A percentile compares a stretch with the other conserved stretches of the same genome.
These are phyloP conservation scores for Embiotoca jacksoni DNA, from an alignment of 2,113 vertebrate genomes.

Conservation along the genomic window DNA sequence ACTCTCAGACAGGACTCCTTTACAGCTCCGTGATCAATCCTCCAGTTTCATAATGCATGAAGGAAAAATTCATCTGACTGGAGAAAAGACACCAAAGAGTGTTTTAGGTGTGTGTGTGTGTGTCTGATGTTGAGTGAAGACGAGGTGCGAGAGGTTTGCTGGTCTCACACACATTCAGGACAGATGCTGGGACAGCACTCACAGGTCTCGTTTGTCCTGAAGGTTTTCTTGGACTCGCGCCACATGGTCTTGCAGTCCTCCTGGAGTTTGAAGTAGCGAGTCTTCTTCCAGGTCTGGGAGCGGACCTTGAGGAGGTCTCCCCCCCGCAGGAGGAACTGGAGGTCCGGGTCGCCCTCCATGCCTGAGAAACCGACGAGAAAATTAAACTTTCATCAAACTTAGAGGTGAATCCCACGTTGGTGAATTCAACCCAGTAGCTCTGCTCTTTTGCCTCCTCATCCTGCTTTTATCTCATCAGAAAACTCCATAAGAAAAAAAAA, in stretches of 20 bases:
- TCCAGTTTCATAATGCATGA: slow-evolving; percentile 9
- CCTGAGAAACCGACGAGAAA: slow-evolving; percentile 75
- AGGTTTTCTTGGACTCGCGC: slow-evolving; percentile 91
- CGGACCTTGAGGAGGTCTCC: slow-evolving; percentile 93
- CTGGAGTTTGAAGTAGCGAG: slow-evolving; percentile 91
- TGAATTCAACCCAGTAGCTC: neutral
- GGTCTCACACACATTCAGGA: slow-evolving; percentile 41
- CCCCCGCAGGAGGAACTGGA: slow-evolving; percentile 92
- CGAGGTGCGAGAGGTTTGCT: neutral
- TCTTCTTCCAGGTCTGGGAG: slow-evolving; percentile 91
- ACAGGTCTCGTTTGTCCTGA: slow-evolving; percentile 85
- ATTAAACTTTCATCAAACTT: neutral
- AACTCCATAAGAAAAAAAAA: neutral
- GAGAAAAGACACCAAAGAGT: neutral
- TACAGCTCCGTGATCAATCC: slow-evolving; percentile 7
- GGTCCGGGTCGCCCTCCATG: slow-evolving; percentile 89
- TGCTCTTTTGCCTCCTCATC: too few relatives aligned
- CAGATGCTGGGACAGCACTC: slow-evolving; percentile 62
- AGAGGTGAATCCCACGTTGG: neutral
- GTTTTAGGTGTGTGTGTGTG: neutral
- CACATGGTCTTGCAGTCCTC: slow-evolving; percentile 98
- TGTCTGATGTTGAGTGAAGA: too few relatives aligned
- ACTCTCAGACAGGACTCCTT: slow-evolving; percentile 7
- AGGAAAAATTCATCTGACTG: neutral
- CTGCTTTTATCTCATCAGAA: neutral